These are phyloP conservation scores for Barnardius zonarius DNA, from an alignment of 2,113 vertebrate genomes.

Conservation along the genomic window DNA sequence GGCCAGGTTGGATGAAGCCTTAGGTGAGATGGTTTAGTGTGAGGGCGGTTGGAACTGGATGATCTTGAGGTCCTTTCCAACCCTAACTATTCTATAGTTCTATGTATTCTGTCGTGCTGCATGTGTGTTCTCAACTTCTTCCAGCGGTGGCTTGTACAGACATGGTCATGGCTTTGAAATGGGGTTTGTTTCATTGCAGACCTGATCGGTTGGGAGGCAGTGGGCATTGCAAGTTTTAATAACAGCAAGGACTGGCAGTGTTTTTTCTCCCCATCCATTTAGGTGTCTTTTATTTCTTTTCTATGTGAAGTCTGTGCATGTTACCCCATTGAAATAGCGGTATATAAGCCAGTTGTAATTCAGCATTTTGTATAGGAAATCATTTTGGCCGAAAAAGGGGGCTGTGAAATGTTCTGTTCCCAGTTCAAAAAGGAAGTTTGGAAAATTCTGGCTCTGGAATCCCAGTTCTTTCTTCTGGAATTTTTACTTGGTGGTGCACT, in stretches of 20 bases:
- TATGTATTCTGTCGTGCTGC: background rate
- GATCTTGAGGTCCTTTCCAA: too few species aligned
- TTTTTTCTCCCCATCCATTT: background rate
- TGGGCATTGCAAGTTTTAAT: background rate
- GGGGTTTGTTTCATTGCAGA: slow-evolving; percentile 3
- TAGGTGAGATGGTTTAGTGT: too few species aligned
- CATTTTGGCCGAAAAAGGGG: background rate
- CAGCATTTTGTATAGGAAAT: background rate
- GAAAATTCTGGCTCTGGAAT: background rate
- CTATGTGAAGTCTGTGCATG: background rate
- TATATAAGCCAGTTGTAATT: background rate
- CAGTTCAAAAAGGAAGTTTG: background rate
- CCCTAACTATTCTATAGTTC: too few species aligned
- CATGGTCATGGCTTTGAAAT: background rate
- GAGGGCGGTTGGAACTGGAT: too few species aligned
- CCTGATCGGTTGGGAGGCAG: background rate
- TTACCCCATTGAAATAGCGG: background rate
- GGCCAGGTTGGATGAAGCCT: too few species aligned
- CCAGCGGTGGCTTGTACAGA: background rate
- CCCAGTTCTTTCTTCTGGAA: background rate
- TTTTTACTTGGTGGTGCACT: background rate
- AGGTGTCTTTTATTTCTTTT: background rate
- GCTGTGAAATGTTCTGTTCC: background rate
- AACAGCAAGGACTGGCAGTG: background rate
- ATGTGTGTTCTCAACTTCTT: background rate